A percentile compares a stretch with the other conserved stretches of the same genome.
Conservation (phyloP, 2,888 invertebrate genomes). For the Chaetogeoica ovagalla region DNA sequence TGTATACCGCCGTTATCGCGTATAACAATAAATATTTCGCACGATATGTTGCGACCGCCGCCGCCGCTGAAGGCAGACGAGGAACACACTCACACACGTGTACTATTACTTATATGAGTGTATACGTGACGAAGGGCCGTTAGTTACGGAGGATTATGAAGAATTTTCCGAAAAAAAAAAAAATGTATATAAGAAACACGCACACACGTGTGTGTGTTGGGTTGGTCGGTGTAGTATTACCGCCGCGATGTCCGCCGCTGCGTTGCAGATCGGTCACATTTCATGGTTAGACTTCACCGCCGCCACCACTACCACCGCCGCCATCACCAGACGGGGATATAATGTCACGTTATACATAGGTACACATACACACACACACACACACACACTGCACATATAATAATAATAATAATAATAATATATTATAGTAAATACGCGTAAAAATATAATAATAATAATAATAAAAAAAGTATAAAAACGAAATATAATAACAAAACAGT, state of each 20-base stretch:
- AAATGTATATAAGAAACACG: slow-evolving; percentile 35
- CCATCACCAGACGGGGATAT: slow-evolving; percentile 10
- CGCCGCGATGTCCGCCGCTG: neutral
- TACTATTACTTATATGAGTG: slow-evolving; percentile 4
- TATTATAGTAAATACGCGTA: neutral
- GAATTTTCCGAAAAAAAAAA: slow-evolving; percentile 46
- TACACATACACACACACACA: neutral
- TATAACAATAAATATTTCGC: slow-evolving; percentile 30
- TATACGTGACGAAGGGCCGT: slow-evolving; percentile 46
- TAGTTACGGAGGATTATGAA: slow-evolving; percentile 47
- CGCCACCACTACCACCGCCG: neutral
- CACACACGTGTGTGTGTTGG: slow-evolving; percentile 21
- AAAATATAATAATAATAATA: neutral
- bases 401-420: neutral
- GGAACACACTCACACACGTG: slow-evolving; percentile 7
- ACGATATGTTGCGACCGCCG: neutral
- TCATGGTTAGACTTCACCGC: slow-evolving; percentile 40
- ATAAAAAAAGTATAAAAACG: neutral
- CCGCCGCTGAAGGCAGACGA: slow-evolving; percentile 16
- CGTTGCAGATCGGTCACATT: slow-evolving; percentile 51
- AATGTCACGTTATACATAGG: neutral
- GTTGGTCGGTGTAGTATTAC: slow-evolving; percentile 38
- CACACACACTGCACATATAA: too few relatives aligned
- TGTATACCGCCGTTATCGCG: too few relatives aligned
- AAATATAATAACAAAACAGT: slow-evolving; percentile 36